A percentile compares a stretch with the other conserved stretches of the same genome.
Conservation (phyloP, 2,797 vertebrate species). For the Phoxinus dragarum region DNA sequence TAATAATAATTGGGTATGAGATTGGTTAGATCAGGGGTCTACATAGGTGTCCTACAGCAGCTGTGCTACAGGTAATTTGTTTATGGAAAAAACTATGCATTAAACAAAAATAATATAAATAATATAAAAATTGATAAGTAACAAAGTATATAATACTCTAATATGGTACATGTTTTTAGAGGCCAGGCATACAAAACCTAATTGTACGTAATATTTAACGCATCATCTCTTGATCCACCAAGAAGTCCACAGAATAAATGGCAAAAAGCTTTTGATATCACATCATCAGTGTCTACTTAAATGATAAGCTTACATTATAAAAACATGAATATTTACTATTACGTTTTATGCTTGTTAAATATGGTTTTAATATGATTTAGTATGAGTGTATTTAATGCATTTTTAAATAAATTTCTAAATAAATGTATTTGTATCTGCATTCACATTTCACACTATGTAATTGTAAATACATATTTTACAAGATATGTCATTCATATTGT, state of each 20-base stretch:
- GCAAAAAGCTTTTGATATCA: not conserved
- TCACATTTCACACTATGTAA: not conserved
- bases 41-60: not conserved
- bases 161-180: not conserved
- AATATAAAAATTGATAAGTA: not conserved
- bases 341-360: not conserved
- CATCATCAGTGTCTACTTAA: not conserved
- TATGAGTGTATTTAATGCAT: not conserved
- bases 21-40: not conserved
- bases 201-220: not conserved
- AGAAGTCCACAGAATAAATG: not conserved
- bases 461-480: constrained; percentile 1
- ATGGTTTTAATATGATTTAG: not conserved
- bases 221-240: not conserved
- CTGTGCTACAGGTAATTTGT: not conserved
- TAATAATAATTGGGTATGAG: not conserved
- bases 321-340: not conserved
- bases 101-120: not conserved
- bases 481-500: not conserved
- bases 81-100: not conserved
- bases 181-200: not conserved
- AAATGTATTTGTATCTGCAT: not conserved
- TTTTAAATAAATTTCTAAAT: no score
- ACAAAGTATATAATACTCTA: not conserved
- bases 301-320: not conserved